Conservation (phyloP, 2,797 vertebrate species). For the Miichthys miiuy region DNA sequence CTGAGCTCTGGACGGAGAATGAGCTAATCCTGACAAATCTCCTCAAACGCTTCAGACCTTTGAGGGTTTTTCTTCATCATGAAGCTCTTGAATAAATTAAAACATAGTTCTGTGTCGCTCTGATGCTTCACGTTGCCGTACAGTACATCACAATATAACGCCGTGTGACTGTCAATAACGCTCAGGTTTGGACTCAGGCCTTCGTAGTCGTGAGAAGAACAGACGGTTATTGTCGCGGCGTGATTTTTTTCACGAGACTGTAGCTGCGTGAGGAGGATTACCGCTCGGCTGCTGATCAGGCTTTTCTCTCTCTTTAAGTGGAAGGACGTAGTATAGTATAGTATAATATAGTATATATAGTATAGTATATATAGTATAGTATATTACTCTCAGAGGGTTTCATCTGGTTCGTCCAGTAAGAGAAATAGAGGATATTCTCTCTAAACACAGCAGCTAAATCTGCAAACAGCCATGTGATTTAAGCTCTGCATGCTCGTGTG, state of each 20-base stretch:
- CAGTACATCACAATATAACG: background rate
- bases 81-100: no score
- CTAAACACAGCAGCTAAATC: background rate
- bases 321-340: background rate
- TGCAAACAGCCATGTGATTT: background rate
- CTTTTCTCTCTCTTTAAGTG: conserved; percentile 34
- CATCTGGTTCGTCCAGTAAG: conserved; percentile 4
- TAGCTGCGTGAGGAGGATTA: conserved; percentile 68
- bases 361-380: no score
- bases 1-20: background rate
- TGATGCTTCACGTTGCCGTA: background rate
- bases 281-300: conserved; percentile 44
- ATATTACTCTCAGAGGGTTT: background rate
- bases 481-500: background rate
- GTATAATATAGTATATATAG: no score
- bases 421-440: background rate
- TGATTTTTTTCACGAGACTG: conserved; percentile 51
- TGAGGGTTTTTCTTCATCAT: no score
- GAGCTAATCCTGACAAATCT: conserved; percentile 11
- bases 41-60: conserved; percentile 8
- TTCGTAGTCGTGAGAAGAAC: conserved; percentile 31
- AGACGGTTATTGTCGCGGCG: conserved; percentile 38
- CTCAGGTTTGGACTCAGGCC: conserved; percentile 3
- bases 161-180: conserved; percentile 1
- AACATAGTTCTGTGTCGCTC: background rate